These are phyloP conservation scores for Cantharis rufa DNA, from an alignment of 2,888 invertebrate species.

Conservation along the genomic window DNA sequence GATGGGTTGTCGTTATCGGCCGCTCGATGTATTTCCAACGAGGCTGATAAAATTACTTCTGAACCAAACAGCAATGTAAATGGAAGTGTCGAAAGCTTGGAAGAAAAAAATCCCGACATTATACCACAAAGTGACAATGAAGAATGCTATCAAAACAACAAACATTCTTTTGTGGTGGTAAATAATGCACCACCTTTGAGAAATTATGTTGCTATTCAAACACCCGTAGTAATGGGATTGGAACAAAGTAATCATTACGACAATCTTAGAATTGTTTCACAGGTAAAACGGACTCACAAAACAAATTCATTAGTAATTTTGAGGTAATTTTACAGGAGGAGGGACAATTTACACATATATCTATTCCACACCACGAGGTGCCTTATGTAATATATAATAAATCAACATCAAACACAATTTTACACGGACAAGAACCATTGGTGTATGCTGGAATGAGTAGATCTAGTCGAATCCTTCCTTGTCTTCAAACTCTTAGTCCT, in stretches of 20 bases:
- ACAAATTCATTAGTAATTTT: background rate
- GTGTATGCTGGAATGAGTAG: slow-evolving; percentile 62
- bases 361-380: slow-evolving; percentile 53
- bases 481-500: slow-evolving; percentile 50
- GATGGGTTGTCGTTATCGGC: slow-evolving; percentile 48
- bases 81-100: slow-evolving; percentile 58
- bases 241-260: slow-evolving; percentile 52
- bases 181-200: slow-evolving; percentile 54
- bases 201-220: slow-evolving; percentile 53
- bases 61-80: slow-evolving; percentile 58
- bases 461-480: slow-evolving; percentile 45
- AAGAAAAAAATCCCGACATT: slow-evolving; percentile 64
- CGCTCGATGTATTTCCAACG: slow-evolving; percentile 51
- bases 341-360: slow-evolving; percentile 62
- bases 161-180: slow-evolving; percentile 58
- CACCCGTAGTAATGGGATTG: slow-evolving; percentile 47
- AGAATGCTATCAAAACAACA: slow-evolving; percentile 60
- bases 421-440: slow-evolving; percentile 56
- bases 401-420: slow-evolving; percentile 51
- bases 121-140: slow-evolving; percentile 61
- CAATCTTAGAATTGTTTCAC: slow-evolving; percentile 34
- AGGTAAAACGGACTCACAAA: slow-evolving; percentile 1
- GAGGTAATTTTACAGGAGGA: slow-evolving; percentile 51
- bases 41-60: slow-evolving; percentile 54
- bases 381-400: slow-evolving; percentile 55